Percentiles rank a stretch among this genome's conserved stretches.
These are phyloP conservation scores for Chaetorhynchus papuensis DNA, from an alignment of 2,113 vertebrate species.

Conservation along the genomic window DNA sequence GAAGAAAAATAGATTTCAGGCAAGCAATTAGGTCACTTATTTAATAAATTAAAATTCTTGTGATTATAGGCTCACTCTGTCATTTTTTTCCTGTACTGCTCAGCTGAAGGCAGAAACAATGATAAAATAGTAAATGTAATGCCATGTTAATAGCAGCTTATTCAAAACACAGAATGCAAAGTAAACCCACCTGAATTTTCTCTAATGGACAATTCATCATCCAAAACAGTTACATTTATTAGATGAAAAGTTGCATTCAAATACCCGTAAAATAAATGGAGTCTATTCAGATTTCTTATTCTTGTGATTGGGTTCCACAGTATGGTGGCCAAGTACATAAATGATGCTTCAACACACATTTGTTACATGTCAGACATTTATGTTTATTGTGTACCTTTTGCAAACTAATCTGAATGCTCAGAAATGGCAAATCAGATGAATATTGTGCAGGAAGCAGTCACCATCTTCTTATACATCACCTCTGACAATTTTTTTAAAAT, in stretches of 20 bases:
- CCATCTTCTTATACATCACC: neutral
- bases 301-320: neutral
- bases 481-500: neutral
- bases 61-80: constrained; percentile 38
- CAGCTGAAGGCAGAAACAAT: neutral
- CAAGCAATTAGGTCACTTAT: constrained; percentile 65
- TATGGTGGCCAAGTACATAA: constrained; percentile 20
- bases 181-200: constrained; percentile 23
- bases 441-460: neutral
- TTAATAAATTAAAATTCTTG: constrained; percentile 68
- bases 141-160: constrained; percentile 21
- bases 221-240: constrained; percentile 60
- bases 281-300: constrained; percentile 38
- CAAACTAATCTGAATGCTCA: constrained; percentile 10
- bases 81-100: constrained; percentile 7
- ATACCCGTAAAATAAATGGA: constrained; percentile 59
- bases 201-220: constrained; percentile 62
- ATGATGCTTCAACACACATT: neutral
- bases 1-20: constrained; percentile 60
- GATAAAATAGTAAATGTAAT: constrained; percentile 14
- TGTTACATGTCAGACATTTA: neutral
- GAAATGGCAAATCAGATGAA: constrained; percentile 27
- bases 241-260: constrained; percentile 41
- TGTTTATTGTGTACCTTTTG: constrained; percentile 2
- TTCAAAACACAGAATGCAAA: constrained; percentile 32